Evolutionary conservation across 92 coral and sea anemone genomes (phyloP), one percentile per base, ranked within the genome.

Genomic region (Muricea muricata): DNA sequence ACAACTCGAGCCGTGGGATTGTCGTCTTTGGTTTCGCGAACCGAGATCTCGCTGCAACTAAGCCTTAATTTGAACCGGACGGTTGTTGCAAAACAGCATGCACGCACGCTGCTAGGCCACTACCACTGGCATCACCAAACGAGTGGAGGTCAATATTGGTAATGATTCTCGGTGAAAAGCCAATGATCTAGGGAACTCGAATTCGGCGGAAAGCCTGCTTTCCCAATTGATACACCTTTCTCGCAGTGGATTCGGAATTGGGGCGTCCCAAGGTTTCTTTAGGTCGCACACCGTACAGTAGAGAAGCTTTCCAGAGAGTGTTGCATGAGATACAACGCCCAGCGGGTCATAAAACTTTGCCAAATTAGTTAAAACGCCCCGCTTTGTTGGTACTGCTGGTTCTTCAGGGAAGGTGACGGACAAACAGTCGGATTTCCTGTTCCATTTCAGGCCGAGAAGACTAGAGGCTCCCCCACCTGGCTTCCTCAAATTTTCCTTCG

Each of bases 271-370:
- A 55, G 65, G 20, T 55, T 21, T 55, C 65, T 55, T 55, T 20
- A 55, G 65, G 65, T 55, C 65, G 23, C 65, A 55, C 23, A 20
- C 65, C n/a, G 65, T 79, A 26, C 79, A 6, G 86, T 82, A 82
- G n/a, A 66, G 33, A 30, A 65, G 77, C 29, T 82, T 82, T 18
- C 86, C 60, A 41, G 33, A 25, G 6, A 82, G 68, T 9, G 68
- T 82, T 14, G 65, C 80, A 1, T 81, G 87, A 10, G 87, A 83
- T 13, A 72, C 81, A 13, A 83, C 23, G 31, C 81, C 87, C 21
- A 83, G 81, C 20, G 87, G 87, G 66, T 83, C 87, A 35, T 71
- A 83, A 33, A 83, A 46, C 72, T 72, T 72, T 30, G 87, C 56
- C 8, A 83, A 26, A 40, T 65, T 83, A 18, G 70, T 47, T 33